Evolutionary conservation across 2,797 vertebrate species (phyloP), one percentile per base, ranked within the genome.

Genomic region (Ceyx erithaca): DNA sequence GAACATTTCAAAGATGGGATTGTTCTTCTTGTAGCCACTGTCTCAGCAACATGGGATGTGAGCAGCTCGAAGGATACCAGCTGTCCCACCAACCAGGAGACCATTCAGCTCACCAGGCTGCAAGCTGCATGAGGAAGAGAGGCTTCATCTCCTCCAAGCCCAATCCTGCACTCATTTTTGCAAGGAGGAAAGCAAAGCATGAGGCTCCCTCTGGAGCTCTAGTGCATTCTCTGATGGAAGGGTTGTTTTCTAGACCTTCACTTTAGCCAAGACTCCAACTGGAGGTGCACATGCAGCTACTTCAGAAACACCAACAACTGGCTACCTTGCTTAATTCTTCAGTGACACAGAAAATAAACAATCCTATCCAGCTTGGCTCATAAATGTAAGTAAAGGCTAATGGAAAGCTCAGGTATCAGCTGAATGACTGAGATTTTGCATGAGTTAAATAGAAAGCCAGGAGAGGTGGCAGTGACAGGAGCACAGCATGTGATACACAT

Each of bases 401-500:
- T 22, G 10, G 19, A 68, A 61, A 59, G 12, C 40, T 86, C 57
- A 26, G 30, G 20, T 41, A 48, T 33, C 35, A 59, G 23, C 35
- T 75, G 9, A 18, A 10, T 16, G 3, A 23, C 43, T 17, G 17
- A 23, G 31, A 51, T 16, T 76, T 80, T 48, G 21, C 66, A 75
- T 67, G 71, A 71, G 30, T 12, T 73, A 26, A 66, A 77, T 33
- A 48, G 73, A 41, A 83, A 61, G 26, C 31, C 1, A 2, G 33
- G 8, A 61, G 40, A 77, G 46, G 46, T 13, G n/a, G 20, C 18
- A 57, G 31, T 2, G 12, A 48, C 51, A 66, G 51, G 35, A 87
- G 35, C 33, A 70, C 17, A 23, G 61, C n/a, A 13, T 0, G 0
- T 16, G 43, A 51, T n/a, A 33, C 19, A 45, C 25, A 9, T 1